Base-by-base conservation (phyloP, 2,888 invertebrate species). In the Rhorus exstirpatorius region DNA sequence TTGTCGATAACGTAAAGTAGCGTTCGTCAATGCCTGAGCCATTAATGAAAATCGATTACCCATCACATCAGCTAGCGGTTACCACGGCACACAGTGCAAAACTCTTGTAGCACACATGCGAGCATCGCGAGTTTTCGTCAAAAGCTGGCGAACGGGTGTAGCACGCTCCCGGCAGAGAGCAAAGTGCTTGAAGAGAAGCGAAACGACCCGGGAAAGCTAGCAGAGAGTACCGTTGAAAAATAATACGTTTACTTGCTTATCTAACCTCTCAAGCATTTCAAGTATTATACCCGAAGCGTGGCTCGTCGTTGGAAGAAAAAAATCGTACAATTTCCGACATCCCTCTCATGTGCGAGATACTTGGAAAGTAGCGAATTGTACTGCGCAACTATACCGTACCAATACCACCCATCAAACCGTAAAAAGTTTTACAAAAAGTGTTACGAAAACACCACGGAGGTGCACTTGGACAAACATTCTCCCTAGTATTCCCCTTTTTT, bases 21-120 rank as follows among this genome's bases (percentile, higher is more conserved):
- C 51, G 60, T 77, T 77, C 58, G 44, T 61, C 72, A 67, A 60
- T 67, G 24, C 24, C 53, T 24, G 60, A 44, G 63, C 88, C 88
- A 89, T 89, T 90, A 90, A 90, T 88, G 90, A 88, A 90, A 90
- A 90, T 90, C 88, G 90, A 89, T 89, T 87, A 88, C 85, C 88
- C 88, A 88, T 89, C 89, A 85, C 81, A 83, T 81, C 81, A 81
- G 83, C 84, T 19, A 44, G 49, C 8, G 60, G 6, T 51, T 65
- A 38, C 60, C 49, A 65, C 46, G 55, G 17, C 1, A 26, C 1
- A 26, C 19, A 17, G 44, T 55, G 14, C 26, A 44, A 17, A 49
- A 79, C 35, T 53, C 41, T 41, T 63, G 44, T 51, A 55, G 26
- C 14, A 58, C 60, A 46, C 19, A 58, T 84, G 81, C 79, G 21